phyloP scores from a whole-genome alignment of 1,140 invertebrate genomes.

The Apis dorsata region DNA sequence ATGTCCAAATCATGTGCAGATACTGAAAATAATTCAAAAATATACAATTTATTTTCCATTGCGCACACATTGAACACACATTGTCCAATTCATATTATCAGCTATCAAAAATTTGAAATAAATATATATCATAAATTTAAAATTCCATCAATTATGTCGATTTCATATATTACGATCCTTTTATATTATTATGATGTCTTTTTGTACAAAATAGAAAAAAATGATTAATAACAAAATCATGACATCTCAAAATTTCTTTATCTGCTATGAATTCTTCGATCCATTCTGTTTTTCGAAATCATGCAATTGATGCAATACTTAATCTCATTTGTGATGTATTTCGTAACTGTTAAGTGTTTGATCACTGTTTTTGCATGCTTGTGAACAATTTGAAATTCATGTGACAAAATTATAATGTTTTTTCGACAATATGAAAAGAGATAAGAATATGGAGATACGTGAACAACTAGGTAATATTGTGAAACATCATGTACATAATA shows the following conservation, averaged over 20 bases:
- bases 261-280: slow-evolving; percentile 48
- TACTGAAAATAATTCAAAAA: no score
- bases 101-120: no score
- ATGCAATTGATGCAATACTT: slow-evolving; percentile 51
- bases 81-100: no score
- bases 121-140: neutral
- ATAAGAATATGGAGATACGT: neutral
- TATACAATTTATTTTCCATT: no score
- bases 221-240: slow-evolving; percentile 60
- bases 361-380: slow-evolving; percentile 60
- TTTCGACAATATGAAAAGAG: neutral
- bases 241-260: slow-evolving; percentile 35
- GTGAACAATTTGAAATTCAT: slow-evolving; percentile 62
- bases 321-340: slow-evolving; percentile 51
- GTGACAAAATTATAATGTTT: slow-evolving; percentile 43
- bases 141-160: slow-evolving; percentile 4
- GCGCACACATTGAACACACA: no score
- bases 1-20: no score
- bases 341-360: slow-evolving; percentile 47
- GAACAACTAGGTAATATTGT: slow-evolving; percentile 57
- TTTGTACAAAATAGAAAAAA: slow-evolving; percentile 56
- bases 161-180: slow-evolving; percentile 72
- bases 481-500: slow-evolving; percentile 62
- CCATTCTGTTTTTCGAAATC: slow-evolving; percentile 57
- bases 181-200: slow-evolving; percentile 70